Evolutionary conservation across 2,797 vertebrate species (phyloP).

Genomic region (Sebastes oblongus): DNA sequence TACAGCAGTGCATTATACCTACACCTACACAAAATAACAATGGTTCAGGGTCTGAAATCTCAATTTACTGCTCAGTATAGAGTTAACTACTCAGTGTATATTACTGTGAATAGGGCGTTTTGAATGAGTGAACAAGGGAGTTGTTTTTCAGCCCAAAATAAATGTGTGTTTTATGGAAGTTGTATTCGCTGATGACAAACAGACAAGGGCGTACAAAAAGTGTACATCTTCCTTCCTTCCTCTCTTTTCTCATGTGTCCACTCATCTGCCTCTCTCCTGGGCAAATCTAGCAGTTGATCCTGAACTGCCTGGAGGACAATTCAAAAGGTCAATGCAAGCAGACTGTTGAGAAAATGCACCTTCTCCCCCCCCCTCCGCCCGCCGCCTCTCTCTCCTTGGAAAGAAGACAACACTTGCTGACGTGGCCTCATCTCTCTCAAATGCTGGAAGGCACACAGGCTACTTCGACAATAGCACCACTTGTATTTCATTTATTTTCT

Average conservation of each 20-base stretch:
- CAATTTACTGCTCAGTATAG: background rate
- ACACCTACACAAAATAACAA: background rate
- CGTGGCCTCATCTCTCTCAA: slow-evolving; percentile 74
- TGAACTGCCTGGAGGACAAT: slow-evolving; percentile 71
- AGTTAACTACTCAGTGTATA: background rate
- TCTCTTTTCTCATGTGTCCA: slow-evolving; percentile 30
- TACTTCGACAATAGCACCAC: slow-evolving; percentile 57
- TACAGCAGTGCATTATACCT: background rate
- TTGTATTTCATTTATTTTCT: slow-evolving; percentile 75
- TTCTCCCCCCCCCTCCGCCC: background rate
- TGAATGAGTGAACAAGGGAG: background rate
- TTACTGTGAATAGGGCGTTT: background rate
- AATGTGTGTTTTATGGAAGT: background rate
- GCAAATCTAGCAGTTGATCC: slow-evolving; percentile 72
- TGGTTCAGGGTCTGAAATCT: background rate
- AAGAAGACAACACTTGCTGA: slow-evolving; percentile 73
- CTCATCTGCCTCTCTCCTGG: slow-evolving; percentile 40
- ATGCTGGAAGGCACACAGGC: slow-evolving; percentile 71
- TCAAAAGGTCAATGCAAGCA: slow-evolving; percentile 76
- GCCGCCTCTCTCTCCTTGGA: slow-evolving; percentile 32
- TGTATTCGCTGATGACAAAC: background rate
- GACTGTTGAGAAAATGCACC: slow-evolving; percentile 54
- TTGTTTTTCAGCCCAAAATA: background rate
- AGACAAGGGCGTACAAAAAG: background rate
- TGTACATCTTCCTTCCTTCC: slow-evolving; percentile 5